Percentiles rank a stretch among this genome's conserved stretches.
phyloP scores from a whole-genome alignment of 2,888 invertebrate genomes.

The Syrphus vitripennis region DNA sequence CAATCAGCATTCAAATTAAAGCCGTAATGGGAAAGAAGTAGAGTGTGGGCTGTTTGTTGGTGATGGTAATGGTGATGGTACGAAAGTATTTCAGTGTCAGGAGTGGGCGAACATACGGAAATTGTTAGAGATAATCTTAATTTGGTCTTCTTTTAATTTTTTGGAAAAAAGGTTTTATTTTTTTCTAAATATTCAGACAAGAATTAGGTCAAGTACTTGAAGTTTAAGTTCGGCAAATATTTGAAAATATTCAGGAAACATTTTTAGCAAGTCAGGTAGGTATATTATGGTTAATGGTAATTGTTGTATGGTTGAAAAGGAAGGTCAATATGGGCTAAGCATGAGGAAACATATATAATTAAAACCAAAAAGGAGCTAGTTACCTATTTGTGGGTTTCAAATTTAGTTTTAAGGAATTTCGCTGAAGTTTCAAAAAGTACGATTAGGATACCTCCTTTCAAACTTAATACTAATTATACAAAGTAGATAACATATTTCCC shows the following conservation, averaged over 20 bases:
- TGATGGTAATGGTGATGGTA: no score
- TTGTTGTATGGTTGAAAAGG: neutral
- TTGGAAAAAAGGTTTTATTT: neutral
- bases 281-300: slow-evolving; percentile 14
- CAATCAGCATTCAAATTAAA: slow-evolving; percentile 71
- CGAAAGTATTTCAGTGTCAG: slow-evolving; percentile 18
- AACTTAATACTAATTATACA: no score
- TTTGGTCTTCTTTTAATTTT: slow-evolving; percentile 7
- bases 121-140: slow-evolving; percentile 14
- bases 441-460: no score
- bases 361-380: neutral
- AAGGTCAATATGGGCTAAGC: neutral
- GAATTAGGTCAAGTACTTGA: neutral
- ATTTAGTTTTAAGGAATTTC: neutral
- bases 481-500: no score
- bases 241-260: neutral
- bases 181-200: neutral
- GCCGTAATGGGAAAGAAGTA: slow-evolving; percentile 33
- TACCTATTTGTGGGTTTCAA: neutral
- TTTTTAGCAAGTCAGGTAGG: neutral
- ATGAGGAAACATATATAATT: slow-evolving; percentile 63
- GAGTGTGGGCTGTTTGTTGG: no score
- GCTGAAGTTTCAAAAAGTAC: no score
- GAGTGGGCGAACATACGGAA: slow-evolving; percentile 11
- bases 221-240: neutral